These are phyloP conservation scores for Agriopis marginaria DNA, from an alignment of 2,888 invertebrate species.

Conservation along the genomic window DNA sequence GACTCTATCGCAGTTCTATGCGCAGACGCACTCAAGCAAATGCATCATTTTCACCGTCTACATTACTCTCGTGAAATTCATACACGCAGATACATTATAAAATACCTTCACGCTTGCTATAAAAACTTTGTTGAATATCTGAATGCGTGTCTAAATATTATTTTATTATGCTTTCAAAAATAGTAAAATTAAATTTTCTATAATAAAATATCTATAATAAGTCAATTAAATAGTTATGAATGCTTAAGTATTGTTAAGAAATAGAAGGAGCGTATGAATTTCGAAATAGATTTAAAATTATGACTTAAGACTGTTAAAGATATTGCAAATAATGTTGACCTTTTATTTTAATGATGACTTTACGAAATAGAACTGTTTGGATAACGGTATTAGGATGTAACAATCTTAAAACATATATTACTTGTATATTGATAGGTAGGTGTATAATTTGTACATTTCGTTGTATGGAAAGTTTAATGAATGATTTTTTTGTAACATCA, in stretches of 20 bases:
- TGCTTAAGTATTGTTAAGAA: constrained; percentile 15
- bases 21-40: constrained; percentile 73
- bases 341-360: constrained; percentile 25
- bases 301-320: constrained; percentile 19
- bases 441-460: background rate
- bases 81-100: constrained; percentile 73
- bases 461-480: too few relatives aligned
- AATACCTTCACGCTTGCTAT: constrained; percentile 80
- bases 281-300: constrained; percentile 29
- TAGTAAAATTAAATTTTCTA: constrained; percentile 27
- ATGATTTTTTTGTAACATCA: background rate
- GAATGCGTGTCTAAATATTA: constrained; percentile 52
- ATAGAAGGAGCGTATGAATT: constrained; percentile 20
- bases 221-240: constrained; percentile 35
- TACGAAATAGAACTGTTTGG: constrained; percentile 19
- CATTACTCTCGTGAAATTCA: constrained; percentile 78
- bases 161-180: constrained; percentile 32
- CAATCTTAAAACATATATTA: constrained; percentile 1
- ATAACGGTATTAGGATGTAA: constrained; percentile 8
- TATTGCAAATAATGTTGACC: constrained; percentile 34
- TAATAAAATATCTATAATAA: constrained; percentile 45
- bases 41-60: constrained; percentile 79
- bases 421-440: background rate
- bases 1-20: constrained; percentile 45
- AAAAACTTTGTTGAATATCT: constrained; percentile 69